These are phyloP conservation scores for Mola mola DNA, from an alignment of 2,113 vertebrate genomes.

Conservation along the genomic window DNA sequence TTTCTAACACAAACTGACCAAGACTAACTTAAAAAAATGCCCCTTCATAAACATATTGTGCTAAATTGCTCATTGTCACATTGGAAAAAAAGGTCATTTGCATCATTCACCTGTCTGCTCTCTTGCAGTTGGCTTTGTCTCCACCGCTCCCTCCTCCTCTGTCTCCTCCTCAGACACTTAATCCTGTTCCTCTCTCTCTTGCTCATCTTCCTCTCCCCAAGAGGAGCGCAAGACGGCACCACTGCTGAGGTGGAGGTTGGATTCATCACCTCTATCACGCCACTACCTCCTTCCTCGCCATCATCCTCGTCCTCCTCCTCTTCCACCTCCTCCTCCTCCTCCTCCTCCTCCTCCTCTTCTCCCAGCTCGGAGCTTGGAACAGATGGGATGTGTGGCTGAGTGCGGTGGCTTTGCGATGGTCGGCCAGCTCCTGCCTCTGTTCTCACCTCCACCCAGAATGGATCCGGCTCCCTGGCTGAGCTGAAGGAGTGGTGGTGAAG, in stretches of 20 bases:
- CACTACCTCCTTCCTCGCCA: conserved; percentile 79
- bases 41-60: too few relatives aligned
- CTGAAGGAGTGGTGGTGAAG: neutral
- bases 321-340: conserved; percentile 42
- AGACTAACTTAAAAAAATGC: too few relatives aligned
- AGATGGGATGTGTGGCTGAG: conserved; percentile 21
- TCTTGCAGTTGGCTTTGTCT: conserved; percentile 80
- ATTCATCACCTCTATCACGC: conserved; percentile 39
- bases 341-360: conserved; percentile 37
- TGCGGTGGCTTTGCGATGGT: neutral
- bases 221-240: conserved; percentile 17
- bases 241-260: conserved; percentile 23
- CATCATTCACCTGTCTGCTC: conserved; percentile 73
- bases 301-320: conserved; percentile 76
- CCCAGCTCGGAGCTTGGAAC: conserved; percentile 50
- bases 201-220: conserved; percentile 75
- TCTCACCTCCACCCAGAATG: conserved; percentile 56
- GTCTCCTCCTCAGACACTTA: conserved; percentile 86
- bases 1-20: too few relatives aligned
- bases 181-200: conserved; percentile 87
- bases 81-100: neutral
- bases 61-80: too few relatives aligned
- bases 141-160: conserved; percentile 83
- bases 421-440: conserved; percentile 1
- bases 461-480: conserved; percentile 40